These are phyloP conservation scores for Eueides isabella DNA, from an alignment of 1,140 invertebrate genomes.

Conservation along the genomic window DNA sequence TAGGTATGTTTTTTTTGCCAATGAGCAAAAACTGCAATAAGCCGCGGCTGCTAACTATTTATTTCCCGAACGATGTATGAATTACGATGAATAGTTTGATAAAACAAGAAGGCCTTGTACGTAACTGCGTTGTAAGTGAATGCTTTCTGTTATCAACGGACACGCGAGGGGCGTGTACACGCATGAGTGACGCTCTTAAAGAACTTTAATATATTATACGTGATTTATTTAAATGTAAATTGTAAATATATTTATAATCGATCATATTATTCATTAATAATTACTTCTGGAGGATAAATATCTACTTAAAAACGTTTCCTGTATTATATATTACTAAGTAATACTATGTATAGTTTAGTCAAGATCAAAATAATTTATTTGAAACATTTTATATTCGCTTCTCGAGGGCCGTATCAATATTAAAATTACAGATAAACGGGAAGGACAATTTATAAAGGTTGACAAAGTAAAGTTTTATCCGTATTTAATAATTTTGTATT, in stretches of 20 bases:
- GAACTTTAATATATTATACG: conserved; percentile 26
- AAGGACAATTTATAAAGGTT: too few relatives aligned
- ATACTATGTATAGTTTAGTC: not conserved
- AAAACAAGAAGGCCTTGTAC: conserved; percentile 56
- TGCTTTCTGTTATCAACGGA: conserved; percentile 49
- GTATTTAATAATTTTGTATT: too few relatives aligned
- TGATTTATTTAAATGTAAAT: conserved; percentile 14
- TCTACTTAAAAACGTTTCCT: not conserved
- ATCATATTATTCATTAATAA: not conserved
- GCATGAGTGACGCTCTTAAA: conserved; percentile 42
- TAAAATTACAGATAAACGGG: too few relatives aligned
- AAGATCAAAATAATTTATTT: not conserved
- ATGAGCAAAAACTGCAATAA: conserved; percentile 33
- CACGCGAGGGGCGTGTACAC: conserved; percentile 55
- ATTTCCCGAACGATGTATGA: conserved; percentile 40
- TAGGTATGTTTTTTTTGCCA: conserved; percentile 36
- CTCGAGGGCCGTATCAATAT: too few relatives aligned
- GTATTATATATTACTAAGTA: not conserved
- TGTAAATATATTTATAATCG: not conserved
- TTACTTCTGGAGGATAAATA: not conserved
- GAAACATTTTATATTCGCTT: too few relatives aligned
- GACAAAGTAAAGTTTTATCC: too few relatives aligned
- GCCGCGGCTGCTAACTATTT: conserved; percentile 33
- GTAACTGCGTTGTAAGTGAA: conserved; percentile 42
- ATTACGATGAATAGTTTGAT: conserved; percentile 43